Evolutionary conservation across 92 coral and sea anemone genomes (phyloP).

Genomic region (Pocillopora meandrina): DNA sequence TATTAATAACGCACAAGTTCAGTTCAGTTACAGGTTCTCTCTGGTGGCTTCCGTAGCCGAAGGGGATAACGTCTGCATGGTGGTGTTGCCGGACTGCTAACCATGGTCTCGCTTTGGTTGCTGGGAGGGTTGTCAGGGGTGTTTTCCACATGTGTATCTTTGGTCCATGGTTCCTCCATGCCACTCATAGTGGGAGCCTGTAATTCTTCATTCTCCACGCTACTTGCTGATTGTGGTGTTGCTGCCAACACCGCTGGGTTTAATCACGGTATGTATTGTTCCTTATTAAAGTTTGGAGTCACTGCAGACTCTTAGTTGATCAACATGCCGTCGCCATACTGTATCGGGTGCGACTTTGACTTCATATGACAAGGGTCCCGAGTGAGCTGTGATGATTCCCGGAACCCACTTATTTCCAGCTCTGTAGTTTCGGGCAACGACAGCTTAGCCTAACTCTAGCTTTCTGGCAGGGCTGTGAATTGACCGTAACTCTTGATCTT

Average conservation of each 20-base stretch:
- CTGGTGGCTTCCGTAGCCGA: not conserved
- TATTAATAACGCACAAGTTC: no score
- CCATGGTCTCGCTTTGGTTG: not conserved
- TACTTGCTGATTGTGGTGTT: no score
- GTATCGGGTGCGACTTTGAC: not conserved
- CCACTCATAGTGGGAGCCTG: no score
- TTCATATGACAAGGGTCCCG: not conserved
- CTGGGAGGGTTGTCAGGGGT: not conserved
- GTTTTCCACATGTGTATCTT: not conserved
- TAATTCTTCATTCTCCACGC: no score
- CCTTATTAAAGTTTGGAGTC: not conserved
- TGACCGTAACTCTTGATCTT: not conserved
- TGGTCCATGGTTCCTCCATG: no score
- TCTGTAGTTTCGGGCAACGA: not conserved
- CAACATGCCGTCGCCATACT: not conserved
- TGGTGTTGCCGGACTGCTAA: constrained; percentile 1
- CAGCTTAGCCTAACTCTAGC: not conserved
- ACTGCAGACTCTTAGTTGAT: not conserved
- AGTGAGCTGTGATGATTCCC: not conserved
- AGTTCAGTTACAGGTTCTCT: constrained; percentile 4
- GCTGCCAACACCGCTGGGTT: not conserved
- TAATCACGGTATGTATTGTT: not conserved
- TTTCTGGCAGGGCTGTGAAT: not conserved
- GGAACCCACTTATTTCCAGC: not conserved
- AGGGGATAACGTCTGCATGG: constrained; percentile 7